Evolutionary conservation across 2,797 vertebrate genomes (phyloP).

Genomic region (Bradypodion pumilum): DNA sequence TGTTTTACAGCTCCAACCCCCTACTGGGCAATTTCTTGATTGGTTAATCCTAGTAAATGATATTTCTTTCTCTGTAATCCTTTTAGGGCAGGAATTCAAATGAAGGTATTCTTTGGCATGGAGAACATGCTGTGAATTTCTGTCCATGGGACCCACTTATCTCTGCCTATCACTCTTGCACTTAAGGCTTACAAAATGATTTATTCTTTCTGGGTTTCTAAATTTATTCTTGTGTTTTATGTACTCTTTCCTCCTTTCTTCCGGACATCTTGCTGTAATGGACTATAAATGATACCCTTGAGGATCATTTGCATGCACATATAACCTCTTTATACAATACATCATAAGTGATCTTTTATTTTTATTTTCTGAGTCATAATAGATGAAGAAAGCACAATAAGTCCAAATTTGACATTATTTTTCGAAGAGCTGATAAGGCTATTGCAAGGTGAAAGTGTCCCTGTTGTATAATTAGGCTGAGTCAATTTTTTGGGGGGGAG

Average conservation of each 20-base stretch:
- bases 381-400: background rate
- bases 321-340: background rate
- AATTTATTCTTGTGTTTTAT: background rate
- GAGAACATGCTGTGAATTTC: background rate
- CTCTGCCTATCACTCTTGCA: background rate
- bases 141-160: background rate
- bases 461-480: background rate
- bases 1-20: background rate
- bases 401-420: background rate
- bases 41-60: background rate
- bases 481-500: background rate
- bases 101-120: background rate
- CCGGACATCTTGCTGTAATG: background rate
- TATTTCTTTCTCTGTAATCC: background rate
- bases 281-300: background rate
- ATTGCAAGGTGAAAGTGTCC: background rate
- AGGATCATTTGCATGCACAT: background rate
- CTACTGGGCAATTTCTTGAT: background rate
- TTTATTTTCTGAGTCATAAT: background rate
- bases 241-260: background rate
- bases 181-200: background rate
- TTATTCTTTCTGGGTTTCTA: background rate
- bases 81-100: slow-evolving; percentile 6
- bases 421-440: background rate
- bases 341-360: background rate